Evolutionary conservation across 2,888 invertebrate genomes (phyloP).

Genomic region (Seira ritae): DNA sequence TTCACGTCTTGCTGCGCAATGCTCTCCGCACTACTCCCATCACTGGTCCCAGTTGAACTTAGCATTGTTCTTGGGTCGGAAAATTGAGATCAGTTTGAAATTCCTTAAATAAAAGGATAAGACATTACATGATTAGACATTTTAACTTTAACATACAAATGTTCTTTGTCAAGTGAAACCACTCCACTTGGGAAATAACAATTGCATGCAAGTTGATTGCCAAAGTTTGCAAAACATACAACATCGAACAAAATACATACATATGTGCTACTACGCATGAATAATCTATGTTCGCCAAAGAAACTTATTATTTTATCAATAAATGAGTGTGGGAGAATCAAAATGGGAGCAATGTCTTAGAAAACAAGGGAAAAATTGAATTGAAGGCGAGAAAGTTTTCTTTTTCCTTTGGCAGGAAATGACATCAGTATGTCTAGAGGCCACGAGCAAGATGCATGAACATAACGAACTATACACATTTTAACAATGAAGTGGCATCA

Average conservation of each 20-base stretch:
- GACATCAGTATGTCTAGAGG: conserved; percentile 11
- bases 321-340: not conserved
- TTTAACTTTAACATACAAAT: too few relatives aligned
- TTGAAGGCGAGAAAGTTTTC: conserved; percentile 7
- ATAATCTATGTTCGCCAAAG: not conserved
- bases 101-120: too few relatives aligned
- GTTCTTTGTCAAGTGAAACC: too few relatives aligned
- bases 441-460: not conserved
- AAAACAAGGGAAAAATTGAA: not conserved
- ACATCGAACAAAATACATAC: too few relatives aligned
- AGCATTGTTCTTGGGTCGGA: conserved; percentile 61
- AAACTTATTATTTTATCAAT: conserved; percentile 16
- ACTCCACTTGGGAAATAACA: too few relatives aligned
- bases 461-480: not conserved
- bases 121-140: too few relatives aligned
- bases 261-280: not conserved
- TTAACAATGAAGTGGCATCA: not conserved
- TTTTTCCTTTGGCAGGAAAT: conserved; percentile 9
- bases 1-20: conserved; percentile 71
- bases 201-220: too few relatives aligned
- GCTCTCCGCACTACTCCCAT: conserved; percentile 73
- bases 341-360: not conserved
- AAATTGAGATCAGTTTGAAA: too few relatives aligned
- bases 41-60: conserved; percentile 71
- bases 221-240: too few relatives aligned